phyloP scores from a whole-genome alignment of 2,113 vertebrate genomes.

The Lonchura striata region DNA sequence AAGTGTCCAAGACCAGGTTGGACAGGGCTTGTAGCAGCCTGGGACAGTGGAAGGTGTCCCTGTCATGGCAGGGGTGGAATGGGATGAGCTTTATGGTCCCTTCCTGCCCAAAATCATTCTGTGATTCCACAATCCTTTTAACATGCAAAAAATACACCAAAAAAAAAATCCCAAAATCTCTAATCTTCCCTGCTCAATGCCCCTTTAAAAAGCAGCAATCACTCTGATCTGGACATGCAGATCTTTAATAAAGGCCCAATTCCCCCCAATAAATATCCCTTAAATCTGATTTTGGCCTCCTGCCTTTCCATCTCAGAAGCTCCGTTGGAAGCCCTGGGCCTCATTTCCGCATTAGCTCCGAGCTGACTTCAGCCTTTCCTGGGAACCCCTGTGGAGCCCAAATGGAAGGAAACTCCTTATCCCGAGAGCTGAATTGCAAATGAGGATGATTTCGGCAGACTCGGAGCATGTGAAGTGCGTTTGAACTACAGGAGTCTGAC shows the following conservation, averaged over 20 bases:
- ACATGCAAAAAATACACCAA: background rate
- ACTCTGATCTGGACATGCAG: background rate
- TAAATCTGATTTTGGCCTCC: background rate
- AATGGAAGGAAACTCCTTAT: constrained; percentile 47
- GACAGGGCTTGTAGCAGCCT: background rate
- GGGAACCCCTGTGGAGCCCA: background rate
- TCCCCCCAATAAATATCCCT: background rate
- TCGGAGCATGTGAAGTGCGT: background rate
- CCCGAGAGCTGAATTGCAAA: constrained; percentile 12
- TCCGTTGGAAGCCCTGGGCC: constrained; percentile 15
- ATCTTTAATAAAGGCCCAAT: background rate
- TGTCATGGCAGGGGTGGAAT: background rate
- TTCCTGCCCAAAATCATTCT: background rate
- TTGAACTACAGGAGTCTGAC: constrained; percentile 36
- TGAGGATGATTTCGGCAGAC: background rate
- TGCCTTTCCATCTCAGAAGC: background rate
- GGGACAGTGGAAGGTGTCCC: background rate
- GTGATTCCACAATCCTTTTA: background rate
- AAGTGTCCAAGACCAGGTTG: fast-evolving
- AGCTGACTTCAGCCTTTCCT: background rate
- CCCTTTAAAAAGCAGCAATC: background rate
- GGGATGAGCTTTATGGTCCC: background rate
- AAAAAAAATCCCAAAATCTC: background rate
- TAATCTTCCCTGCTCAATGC: background rate
- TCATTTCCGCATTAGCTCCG: constrained; percentile 39